Conservation (phyloP, 2,113 vertebrate species). For the Gambusia holbrooki region DNA sequence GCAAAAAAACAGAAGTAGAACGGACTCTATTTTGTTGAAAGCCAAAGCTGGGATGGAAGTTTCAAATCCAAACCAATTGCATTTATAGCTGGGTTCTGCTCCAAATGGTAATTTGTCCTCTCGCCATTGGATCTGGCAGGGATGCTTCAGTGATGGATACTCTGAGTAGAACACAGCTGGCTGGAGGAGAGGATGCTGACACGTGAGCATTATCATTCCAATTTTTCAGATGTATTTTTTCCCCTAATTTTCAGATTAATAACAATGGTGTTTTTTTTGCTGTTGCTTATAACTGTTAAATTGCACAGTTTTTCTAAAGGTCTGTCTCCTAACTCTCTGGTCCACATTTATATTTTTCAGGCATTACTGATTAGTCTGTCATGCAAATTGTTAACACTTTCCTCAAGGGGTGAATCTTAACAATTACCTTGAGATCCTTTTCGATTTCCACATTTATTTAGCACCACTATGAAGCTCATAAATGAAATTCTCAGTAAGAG, state of each 20-base stretch:
- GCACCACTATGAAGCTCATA: not conserved
- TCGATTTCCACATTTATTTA: not conserved
- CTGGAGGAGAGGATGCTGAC: not conserved
- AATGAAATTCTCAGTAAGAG: not conserved
- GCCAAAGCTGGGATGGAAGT: constrained; percentile 56
- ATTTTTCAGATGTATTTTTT: not conserved
- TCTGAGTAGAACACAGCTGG: constrained; percentile 22
- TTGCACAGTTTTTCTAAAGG: not conserved
- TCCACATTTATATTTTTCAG: not conserved
- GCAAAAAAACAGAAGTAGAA: constrained; percentile 14
- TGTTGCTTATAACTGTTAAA: not conserved
- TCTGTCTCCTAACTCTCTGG: not conserved
- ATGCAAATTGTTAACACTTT: not conserved
- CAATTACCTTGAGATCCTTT: not conserved
- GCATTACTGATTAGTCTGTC: not conserved
- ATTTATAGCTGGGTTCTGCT: constrained; percentile 54
- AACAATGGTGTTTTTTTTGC: not conserved
- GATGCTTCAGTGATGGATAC: constrained; percentile 48
- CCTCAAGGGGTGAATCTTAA: not conserved
- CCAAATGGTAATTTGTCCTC: constrained; percentile 59
- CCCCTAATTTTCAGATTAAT: not conserved
- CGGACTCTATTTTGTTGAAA: constrained; percentile 65
- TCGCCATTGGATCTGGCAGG: constrained; percentile 29
- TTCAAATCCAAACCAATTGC: constrained; percentile 58
- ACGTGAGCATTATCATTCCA: constrained; percentile 5